A percentile compares a stretch with the other conserved stretches of the same genome.
These are phyloP conservation scores for Temnothorax curvispinosus DNA, from an alignment of 1,140 invertebrate genomes.

Conservation along the genomic window DNA sequence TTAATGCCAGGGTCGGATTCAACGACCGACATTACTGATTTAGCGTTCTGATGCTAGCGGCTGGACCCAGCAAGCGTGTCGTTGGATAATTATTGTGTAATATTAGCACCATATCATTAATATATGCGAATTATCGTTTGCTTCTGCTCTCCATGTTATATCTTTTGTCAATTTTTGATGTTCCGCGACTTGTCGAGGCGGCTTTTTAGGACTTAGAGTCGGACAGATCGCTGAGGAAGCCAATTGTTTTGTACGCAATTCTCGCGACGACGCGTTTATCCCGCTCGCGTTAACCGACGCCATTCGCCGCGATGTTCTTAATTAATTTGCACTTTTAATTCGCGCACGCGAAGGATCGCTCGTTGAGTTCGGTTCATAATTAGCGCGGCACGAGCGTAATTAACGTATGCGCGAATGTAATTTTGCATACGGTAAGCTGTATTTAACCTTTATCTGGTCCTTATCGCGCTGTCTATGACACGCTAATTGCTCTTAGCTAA, in stretches of 20 bases:
- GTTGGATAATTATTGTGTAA: neutral
- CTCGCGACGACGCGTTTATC: neutral
- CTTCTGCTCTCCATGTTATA: neutral
- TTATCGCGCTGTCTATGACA: conserved; percentile 32
- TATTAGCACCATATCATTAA: neutral
- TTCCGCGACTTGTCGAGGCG: neutral
- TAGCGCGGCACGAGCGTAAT: conserved; percentile 16
- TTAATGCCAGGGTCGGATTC: conserved; percentile 28
- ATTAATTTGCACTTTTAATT: conserved; percentile 50
- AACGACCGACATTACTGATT: neutral
- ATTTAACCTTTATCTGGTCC: conserved; percentile 50
- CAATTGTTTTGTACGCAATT: neutral
- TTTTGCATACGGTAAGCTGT: conserved; percentile 49
- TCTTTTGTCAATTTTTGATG: neutral
- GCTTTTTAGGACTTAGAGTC: neutral
- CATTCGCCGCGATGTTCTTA: conserved; percentile 23
- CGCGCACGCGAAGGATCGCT: conserved; percentile 43
- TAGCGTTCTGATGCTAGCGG: conserved; percentile 41
- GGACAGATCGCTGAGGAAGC: neutral
- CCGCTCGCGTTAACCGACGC: conserved; percentile 28
- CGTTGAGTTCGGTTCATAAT: conserved; percentile 28
- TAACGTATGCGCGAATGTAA: conserved; percentile 46
- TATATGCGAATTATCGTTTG: neutral
- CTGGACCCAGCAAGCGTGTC: conserved; percentile 13
- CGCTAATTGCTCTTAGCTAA: conserved; percentile 56